Evolutionary conservation across 2,113 vertebrate genomes (phyloP).

Genomic region (Pituophis catenifer): DNA sequence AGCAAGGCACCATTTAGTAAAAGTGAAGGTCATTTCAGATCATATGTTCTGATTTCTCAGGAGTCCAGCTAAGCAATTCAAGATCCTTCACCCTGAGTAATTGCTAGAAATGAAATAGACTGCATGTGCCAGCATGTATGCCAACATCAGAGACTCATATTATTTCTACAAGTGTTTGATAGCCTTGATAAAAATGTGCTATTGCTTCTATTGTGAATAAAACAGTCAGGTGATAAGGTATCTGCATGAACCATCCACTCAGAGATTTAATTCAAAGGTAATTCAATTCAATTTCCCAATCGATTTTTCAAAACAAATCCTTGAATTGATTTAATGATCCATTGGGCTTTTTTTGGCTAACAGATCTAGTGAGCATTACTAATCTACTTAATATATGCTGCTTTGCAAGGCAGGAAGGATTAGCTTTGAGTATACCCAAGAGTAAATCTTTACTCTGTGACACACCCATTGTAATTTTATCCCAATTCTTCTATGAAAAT

Average conservation of each 20-base stretch:
- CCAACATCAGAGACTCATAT: not conserved
- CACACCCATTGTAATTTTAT: not conserved
- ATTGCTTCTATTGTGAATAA: not conserved
- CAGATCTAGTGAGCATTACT: not conserved
- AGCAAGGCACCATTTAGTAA: not conserved
- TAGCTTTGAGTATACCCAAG: not conserved
- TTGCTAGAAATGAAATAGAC: not conserved
- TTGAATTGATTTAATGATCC: not conserved
- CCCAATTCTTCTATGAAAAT: not conserved
- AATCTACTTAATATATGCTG: not conserved
- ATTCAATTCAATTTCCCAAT: not conserved
- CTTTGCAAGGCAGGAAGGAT: not conserved
- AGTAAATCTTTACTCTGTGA: not conserved
- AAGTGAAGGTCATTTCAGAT: not conserved
- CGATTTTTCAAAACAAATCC: not conserved
- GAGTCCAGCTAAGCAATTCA: not conserved
- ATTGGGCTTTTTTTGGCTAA: not conserved
- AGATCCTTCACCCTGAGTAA: not conserved
- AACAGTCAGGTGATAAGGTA: not conserved
- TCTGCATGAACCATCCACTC: not conserved
- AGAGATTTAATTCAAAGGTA: not conserved
- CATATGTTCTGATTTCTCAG: not conserved
- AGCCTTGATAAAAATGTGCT: not conserved
- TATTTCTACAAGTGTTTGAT: not conserved
- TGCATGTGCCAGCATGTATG: not conserved